Evolutionary conservation across 2,797 vertebrate species (phyloP).

Genomic region (Echiichthys vipera): DNA sequence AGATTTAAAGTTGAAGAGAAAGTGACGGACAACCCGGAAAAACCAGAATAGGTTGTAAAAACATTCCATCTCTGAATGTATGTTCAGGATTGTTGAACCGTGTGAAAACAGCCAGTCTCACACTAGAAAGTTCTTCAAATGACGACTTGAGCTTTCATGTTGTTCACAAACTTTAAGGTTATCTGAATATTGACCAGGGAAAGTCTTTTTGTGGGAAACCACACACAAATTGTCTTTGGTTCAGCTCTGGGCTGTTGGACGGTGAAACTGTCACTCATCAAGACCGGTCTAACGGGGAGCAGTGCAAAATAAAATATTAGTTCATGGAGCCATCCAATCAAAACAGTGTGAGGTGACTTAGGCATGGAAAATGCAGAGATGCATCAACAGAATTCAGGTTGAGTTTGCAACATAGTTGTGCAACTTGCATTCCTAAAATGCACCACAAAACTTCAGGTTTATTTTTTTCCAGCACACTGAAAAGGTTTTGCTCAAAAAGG

Average conservation of each 20-base stretch:
- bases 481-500: background rate
- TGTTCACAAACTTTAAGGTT: background rate
- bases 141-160: background rate
- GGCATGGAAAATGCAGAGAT: background rate
- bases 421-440: background rate
- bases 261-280: background rate
- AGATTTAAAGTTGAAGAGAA: background rate
- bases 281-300: background rate
- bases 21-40: background rate
- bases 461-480: background rate
- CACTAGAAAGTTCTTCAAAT: background rate
- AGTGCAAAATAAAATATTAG: background rate
- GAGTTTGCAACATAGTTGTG: background rate
- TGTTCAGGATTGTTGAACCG: fast-evolving
- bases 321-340: background rate
- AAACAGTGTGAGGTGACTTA: background rate
- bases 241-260: background rate
- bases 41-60: constrained; percentile 1
- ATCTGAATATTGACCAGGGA: background rate
- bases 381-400: background rate
- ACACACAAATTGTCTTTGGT: background rate
- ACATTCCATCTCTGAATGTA: background rate
- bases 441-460: background rate
- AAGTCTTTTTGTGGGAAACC: background rate
- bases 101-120: background rate